Conservation (phyloP, 2,797 vertebrate species). For the Prionace glauca region DNA sequence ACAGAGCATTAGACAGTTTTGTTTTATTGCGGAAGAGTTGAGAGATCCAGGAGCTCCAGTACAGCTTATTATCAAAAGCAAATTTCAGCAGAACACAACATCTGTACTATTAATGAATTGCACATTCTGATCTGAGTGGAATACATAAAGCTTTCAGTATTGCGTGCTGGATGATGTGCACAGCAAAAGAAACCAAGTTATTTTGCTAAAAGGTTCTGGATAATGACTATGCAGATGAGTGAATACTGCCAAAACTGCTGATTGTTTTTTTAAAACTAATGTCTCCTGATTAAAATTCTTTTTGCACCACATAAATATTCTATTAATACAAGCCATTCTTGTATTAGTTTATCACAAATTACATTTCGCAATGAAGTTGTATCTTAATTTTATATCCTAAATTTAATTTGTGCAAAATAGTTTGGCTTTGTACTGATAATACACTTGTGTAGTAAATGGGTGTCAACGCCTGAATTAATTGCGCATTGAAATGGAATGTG, state of each 20-base stretch:
- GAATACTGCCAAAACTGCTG: neutral
- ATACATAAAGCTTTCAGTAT: slow-evolving; percentile 4
- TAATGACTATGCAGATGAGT: neutral
- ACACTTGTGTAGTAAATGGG: no score
- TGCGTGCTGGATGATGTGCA: neutral
- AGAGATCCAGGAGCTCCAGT: neutral
- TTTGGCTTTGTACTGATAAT: neutral
- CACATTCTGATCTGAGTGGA: neutral
- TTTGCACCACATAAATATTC: neutral
- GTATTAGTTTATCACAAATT: neutral
- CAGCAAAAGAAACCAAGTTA: neutral
- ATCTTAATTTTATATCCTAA: neutral
- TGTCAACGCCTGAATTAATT: no score
- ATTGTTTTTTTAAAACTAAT: neutral
- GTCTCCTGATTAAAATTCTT: neutral
- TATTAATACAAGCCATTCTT: neutral
- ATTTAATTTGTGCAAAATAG: neutral
- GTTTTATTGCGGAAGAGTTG: neutral
- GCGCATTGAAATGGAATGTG: neutral
- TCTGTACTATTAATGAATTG: neutral
- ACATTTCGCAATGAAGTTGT: neutral
- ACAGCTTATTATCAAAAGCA: neutral
- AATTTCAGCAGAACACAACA: neutral
- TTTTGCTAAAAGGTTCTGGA: neutral
- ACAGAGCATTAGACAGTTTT: neutral